phyloP scores from a whole-genome alignment of 2,797 vertebrate species.

The Neoniphon sammara region DNA sequence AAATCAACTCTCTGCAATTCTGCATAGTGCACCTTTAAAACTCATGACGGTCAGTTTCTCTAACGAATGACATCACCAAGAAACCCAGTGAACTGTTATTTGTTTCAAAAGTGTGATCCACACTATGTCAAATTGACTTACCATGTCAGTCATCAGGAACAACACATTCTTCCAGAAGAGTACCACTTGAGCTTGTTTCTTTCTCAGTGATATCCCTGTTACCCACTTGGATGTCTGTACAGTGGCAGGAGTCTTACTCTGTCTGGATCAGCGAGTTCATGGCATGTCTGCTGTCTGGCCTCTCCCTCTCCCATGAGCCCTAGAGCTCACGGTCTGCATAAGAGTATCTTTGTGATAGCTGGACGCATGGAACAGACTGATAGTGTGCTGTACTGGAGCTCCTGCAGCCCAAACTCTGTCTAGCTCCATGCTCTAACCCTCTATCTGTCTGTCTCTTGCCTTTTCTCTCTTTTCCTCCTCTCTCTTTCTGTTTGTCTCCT shows the following conservation, averaged over 20 bases:
- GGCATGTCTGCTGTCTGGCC: constrained; percentile 59
- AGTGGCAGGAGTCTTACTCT: constrained; percentile 47
- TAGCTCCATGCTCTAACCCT: neutral
- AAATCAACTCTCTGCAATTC: too few species aligned
- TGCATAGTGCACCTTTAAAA: neutral
- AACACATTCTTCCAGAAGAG: constrained; percentile 12
- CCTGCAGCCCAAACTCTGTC: constrained; percentile 19
- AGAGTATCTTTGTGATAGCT: constrained; percentile 76
- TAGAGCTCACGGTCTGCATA: constrained; percentile 53
- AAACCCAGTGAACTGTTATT: neutral
- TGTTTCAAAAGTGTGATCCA: too few species aligned
- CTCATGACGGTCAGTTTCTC: constrained; percentile 3
- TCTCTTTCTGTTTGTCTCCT: neutral
- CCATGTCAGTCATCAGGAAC: constrained; percentile 8
- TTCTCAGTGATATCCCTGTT: constrained; percentile 22
- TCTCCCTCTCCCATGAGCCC: constrained; percentile 50
- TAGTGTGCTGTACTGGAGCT: constrained; percentile 35
- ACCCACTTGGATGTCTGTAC: constrained; percentile 29
- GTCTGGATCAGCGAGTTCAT: constrained; percentile 61
- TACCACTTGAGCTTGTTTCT: neutral
- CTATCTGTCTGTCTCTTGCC: neutral
- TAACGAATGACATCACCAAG: neutral
- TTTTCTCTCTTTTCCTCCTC: neutral
- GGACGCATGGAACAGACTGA: constrained; percentile 45
- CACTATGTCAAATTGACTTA: neutral